Base-by-base conservation (phyloP, 2,113 vertebrate species). In the Symphodus melops region DNA sequence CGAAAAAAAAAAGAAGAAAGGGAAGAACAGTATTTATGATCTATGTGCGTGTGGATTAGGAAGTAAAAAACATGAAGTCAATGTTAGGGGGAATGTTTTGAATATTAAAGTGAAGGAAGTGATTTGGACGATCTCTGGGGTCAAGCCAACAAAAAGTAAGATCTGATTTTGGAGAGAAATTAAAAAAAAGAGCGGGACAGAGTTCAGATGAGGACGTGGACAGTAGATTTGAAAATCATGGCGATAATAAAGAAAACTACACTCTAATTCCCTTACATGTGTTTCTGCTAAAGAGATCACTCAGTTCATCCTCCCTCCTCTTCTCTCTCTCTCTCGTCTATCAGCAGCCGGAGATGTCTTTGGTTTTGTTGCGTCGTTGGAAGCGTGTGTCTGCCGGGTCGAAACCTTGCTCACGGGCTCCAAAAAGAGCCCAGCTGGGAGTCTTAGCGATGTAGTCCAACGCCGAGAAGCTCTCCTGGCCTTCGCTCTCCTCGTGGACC, bases 301-400 rank as follows among this genome's bases (percentile, higher is more conserved):
- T 66, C 60, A 53, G 2, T 64, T 23, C 17, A 20, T n/a, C 28
- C 52, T 25, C 19, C 36, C 65, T 59, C 28, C 39, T 41, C 2
- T 11, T 5, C 3, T 66, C 51, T 55, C 41, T 36, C 21, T 48
- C 39, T 17, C 25, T 49, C n/a, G 3, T 56, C 6, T 14, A 52
- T 97, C 95, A 99, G 83, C 96, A 97, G 4, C 97, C 97, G 0
- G 96, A 97, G 60, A 95, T 68, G 71, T 96, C 94, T 90, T 95
- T 97, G 0, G 86, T 86, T 91, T 95, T 97, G 90, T 91, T 96
- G 88, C 91, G 97, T 7, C 96, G 85, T 66, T 96, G 96, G 84
- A 96, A 93, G 56, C 97, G 95, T 0, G 90, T 93, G 9, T 99
- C 96, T 2, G 48, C 69, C 5, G 98, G 98, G 84, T 98, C 96